These are phyloP conservation scores for Drosophila truncata DNA, from an alignment of 1,140 invertebrate genomes.

Conservation along the genomic window DNA sequence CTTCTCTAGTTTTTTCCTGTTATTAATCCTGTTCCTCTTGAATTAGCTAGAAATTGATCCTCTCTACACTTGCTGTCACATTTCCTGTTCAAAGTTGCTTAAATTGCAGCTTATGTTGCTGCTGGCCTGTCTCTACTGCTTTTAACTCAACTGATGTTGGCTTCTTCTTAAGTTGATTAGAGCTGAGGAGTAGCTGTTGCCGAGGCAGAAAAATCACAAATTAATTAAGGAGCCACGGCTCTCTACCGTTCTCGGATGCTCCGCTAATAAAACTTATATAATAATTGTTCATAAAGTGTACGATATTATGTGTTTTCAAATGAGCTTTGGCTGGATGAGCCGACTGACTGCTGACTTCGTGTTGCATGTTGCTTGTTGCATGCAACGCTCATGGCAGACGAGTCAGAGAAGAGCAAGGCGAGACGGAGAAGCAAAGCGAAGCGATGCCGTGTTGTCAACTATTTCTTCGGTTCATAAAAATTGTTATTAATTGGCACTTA, in stretches of 20 bases:
- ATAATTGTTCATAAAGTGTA: slow-evolving; percentile 85
- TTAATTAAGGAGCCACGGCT: slow-evolving; percentile 71
- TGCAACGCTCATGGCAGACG: slow-evolving; percentile 58
- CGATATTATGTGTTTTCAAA: slow-evolving; percentile 84
- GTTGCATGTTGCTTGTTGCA: slow-evolving; percentile 79
- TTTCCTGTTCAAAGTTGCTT: slow-evolving; percentile 14
- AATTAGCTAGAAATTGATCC: slow-evolving; percentile 6
- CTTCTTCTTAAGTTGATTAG: slow-evolving; percentile 25
- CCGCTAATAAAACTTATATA: slow-evolving; percentile 84
- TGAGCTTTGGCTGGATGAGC: slow-evolving; percentile 69
- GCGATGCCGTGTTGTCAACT: slow-evolving; percentile 84
- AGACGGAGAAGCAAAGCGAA: slow-evolving; percentile 30
- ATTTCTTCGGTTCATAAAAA: slow-evolving; percentile 85
- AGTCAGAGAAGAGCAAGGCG: not conserved
- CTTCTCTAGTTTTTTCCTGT: not conserved
- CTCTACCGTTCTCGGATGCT: slow-evolving; percentile 25
- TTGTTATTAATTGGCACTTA: slow-evolving; percentile 86
- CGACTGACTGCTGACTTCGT: slow-evolving; percentile 31
- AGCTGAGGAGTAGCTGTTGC: slow-evolving; percentile 7
- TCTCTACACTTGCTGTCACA: not conserved
- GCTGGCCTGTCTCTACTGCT: slow-evolving; percentile 4
- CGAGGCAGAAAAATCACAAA: slow-evolving; percentile 78
- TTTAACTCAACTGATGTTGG: not conserved
- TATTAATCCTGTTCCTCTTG: slow-evolving; percentile 4
- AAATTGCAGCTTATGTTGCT: slow-evolving; percentile 1